Percentiles rank a stretch among this genome's conserved stretches.
Evolutionary conservation across 2,113 vertebrate genomes (phyloP).

Genomic region (Pelmatolapia mariae): DNA sequence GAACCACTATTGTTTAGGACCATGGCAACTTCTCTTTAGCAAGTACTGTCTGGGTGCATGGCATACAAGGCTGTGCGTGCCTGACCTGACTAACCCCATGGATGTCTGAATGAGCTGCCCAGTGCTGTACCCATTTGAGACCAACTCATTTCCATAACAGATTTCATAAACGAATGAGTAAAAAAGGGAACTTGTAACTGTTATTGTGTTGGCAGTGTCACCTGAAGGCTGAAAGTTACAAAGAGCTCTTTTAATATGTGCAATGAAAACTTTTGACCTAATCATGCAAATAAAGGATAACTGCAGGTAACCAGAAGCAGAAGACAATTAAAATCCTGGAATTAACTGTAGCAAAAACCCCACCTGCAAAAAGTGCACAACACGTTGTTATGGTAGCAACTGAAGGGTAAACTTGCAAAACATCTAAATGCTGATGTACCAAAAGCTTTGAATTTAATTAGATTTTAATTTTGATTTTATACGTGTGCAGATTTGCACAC

Average conservation of each 20-base stretch:
- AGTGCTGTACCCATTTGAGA: not conserved
- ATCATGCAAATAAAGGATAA: not conserved
- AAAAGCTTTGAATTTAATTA: not conserved
- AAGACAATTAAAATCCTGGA: not conserved
- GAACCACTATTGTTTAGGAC: not conserved
- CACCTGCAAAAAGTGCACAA: not conserved
- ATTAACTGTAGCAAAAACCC: not conserved
- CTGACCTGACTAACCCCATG: not conserved
- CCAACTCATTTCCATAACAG: slow-evolving; percentile 62
- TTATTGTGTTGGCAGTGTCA: not conserved
- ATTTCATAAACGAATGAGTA: slow-evolving; percentile 21
- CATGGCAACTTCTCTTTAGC: not conserved
- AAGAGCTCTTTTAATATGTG: not conserved
- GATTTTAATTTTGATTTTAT: not conserved
- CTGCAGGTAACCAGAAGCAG: not conserved
- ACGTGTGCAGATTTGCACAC: not conserved
- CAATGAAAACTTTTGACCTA: not conserved
- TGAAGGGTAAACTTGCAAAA: not conserved
- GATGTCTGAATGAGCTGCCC: not conserved
- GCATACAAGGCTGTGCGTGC: not conserved
- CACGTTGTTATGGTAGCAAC: not conserved
- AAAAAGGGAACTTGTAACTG: slow-evolving; percentile 60
- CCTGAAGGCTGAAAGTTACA: not conserved
- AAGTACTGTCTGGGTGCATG: not conserved
- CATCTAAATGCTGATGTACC: not conserved